Base-by-base conservation (phyloP, 2,113 vertebrate species). In the Nothobranchius furzeri region DNA sequence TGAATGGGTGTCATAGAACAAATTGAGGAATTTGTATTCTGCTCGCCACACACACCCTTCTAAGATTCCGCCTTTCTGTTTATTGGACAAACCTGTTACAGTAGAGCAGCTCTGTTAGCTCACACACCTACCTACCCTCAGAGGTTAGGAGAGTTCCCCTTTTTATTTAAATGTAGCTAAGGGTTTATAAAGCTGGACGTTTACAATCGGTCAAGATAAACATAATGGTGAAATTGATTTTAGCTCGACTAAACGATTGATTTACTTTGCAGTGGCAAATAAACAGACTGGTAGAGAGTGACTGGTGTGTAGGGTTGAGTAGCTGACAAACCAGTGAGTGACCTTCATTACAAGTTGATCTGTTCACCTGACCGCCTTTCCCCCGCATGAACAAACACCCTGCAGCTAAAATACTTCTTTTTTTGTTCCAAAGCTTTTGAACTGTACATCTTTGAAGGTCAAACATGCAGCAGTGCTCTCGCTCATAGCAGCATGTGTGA, bases 71-170 rank as follows among this genome's bases (percentile, higher is more conserved):
- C 55, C 37, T 6, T 77, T 68, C 50, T 4, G 7, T 75, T 60
- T 49, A 42, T 24, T 56, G 51, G 51, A 6, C 68, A 14, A 15
- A 15, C 10, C 10, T 1, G 9, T 46, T 47, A 11, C 57, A 36
- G 69, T 59, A 65, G 37, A 63, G 20, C 43, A 50, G 76, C 58
- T 70, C 69, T 78, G 75, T 78, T 71, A 62, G 49, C 43, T 61
- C 35, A 62, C 63, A 63, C 63, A 58, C 2, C 42, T 40, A 2
- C 13, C 1, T n/a, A 62, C 10, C 13, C 43, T 64, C 47, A 37
- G 7, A 15, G 54, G 54, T 15, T 15, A 40, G 57, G 46, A 52
- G 60, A 36, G 14, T 24, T 12, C n/a, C 13, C n/a, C 36, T 36
- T 77, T n/a, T 37, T 43, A 40, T 8, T 1, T 7, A 40, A 40